These are phyloP conservation scores for Aplodontia rufa DNA, from an alignment of 2,113 vertebrate genomes.

Conservation along the genomic window DNA sequence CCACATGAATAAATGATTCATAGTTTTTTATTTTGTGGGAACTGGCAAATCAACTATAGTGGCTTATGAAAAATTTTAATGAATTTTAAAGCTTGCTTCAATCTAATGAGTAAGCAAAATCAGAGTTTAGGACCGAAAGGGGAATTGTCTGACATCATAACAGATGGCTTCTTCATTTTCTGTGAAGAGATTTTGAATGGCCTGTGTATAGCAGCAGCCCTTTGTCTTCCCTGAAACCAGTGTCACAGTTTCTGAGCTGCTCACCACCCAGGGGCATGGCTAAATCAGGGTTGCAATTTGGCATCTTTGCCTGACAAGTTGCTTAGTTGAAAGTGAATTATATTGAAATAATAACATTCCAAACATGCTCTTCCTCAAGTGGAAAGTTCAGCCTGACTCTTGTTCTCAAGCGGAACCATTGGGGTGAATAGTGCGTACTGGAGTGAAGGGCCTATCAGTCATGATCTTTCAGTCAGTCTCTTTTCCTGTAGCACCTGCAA, in stretches of 20 bases:
- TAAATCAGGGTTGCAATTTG: neutral
- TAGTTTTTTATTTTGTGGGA: neutral
- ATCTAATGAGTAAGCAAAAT: neutral
- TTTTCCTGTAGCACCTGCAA: neutral
- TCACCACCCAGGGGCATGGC: neutral
- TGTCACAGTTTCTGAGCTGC: neutral
- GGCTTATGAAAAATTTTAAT: neutral
- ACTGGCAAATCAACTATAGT: neutral
- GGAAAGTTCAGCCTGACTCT: neutral
- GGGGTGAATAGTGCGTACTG: too few species aligned
- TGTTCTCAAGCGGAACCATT: neutral
- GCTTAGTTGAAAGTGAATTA: constrained; percentile 1
- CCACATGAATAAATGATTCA: neutral
- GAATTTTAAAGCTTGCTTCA: neutral
- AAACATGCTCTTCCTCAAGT: neutral
- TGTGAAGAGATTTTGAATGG: neutral
- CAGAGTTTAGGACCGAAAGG: neutral
- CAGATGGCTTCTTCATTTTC: neutral
- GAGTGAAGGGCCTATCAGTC: neutral
- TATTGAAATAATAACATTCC: neutral
- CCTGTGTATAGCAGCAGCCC: neutral
- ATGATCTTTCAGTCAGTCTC: neutral
- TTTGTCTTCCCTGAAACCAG: neutral
- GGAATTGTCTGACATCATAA: neutral
- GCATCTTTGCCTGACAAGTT: neutral